Base-by-base conservation (phyloP, 2,797 vertebrate species). In the Zalophus californianus region DNA sequence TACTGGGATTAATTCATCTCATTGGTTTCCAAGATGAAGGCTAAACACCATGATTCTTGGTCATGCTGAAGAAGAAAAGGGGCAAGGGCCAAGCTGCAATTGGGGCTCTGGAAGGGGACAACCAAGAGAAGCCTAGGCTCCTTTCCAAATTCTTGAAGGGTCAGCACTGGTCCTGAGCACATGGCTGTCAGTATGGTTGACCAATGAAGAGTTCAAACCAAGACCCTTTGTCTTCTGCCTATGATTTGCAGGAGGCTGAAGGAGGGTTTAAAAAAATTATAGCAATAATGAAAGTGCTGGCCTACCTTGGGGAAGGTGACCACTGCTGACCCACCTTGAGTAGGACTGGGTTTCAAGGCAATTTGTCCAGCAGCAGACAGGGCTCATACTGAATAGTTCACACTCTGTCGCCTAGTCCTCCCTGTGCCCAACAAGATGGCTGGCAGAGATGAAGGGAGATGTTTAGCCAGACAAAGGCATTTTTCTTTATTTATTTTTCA, bases 401-500 rank as follows among this genome's bases (percentile, higher is more conserved):
- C 10, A 96, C 38, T 75, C 44, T 92, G 10, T 88, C 38, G 48
- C 64, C 9, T 92, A 66, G 32, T 56, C 72, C 20, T 95, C 52
- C 35, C 35, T 91, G 18, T 70, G 41, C 16, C 86, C 79, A 88
- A 91, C 35, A 80, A 72, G 90, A 95, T 95, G 85, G 54, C 50
- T 92, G 38, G 16, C 44, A 96, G 62, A 91, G 70, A 85, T 84
- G 38, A 84, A 93, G 7, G 38, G 38, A 14, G 70, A 20, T 50
- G 20, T 91, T 70, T 44, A 82, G 41, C 25, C 48, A 89, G 78
- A 62, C 77, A 70, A 95, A 93, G 16, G 3, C 23, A 35, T 32
- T 82, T 91, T 91, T 91, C 50, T 92, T 75, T 95, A 91, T 93
- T 96, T 88, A 88, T n/a, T 91, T 89, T 93, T 97, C 80, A 90